Conservation (phyloP, 2,888 invertebrate genomes). For the Hemaris fuciformis region DNA sequence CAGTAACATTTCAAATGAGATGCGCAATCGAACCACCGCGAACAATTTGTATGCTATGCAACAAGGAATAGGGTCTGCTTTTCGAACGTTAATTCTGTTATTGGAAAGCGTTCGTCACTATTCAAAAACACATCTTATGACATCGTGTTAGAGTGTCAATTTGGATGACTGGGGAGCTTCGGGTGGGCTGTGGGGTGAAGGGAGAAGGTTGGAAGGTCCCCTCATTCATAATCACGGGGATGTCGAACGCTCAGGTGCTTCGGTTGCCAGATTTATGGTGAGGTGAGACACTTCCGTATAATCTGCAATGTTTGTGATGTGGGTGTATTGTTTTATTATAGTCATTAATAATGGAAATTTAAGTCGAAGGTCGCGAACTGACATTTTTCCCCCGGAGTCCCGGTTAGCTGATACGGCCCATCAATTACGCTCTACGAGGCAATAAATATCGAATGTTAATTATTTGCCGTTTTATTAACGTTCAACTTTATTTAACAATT, state of each 20-base stretch:
- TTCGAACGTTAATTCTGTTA: conserved; percentile 73
- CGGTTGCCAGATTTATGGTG: conserved; percentile 75
- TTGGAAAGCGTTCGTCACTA: conserved; percentile 30
- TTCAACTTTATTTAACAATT: not conserved
- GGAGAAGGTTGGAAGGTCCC: too few relatives aligned
- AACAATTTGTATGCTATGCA: conserved; percentile 72
- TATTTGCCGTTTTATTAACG: not conserved
- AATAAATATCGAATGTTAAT: not conserved
- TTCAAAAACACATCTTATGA: conserved; percentile 33
- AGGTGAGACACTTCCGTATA: conserved; percentile 67
- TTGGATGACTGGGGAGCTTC: not conserved
- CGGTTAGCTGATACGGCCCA: not conserved
- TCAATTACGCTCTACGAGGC: not conserved
- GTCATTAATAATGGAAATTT: conserved; percentile 8
- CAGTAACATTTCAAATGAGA: conserved; percentile 25
- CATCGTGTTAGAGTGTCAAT: not conserved
- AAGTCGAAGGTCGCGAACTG: conserved; percentile 10
- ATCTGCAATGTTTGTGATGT: conserved; percentile 61
- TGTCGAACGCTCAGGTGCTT: conserved; percentile 78
- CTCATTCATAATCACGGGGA: conserved; percentile 74
- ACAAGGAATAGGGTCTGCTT: conserved; percentile 71
- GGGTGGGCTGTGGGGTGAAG: conserved; percentile 36
- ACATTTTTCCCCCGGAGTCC: not conserved
- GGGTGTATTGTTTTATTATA: conserved; percentile 39
- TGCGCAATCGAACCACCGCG: not conserved